phyloP scores from a whole-genome alignment of 2,797 vertebrate genomes.

The Anas flavirostris region DNA sequence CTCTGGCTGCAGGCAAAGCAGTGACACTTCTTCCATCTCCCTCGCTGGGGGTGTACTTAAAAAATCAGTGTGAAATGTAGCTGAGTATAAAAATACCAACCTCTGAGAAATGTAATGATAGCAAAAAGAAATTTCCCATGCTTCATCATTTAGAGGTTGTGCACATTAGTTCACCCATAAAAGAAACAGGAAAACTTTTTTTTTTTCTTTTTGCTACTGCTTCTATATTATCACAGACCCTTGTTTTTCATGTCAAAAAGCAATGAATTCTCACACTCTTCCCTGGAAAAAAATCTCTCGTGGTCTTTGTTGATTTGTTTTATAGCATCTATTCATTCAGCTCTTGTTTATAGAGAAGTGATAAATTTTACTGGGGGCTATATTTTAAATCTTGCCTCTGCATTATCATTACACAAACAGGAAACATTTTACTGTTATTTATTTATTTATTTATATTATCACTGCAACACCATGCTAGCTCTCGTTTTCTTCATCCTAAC shows the following conservation, averaged over 20 bases:
- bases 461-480: background rate
- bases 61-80: background rate
- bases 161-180: background rate
- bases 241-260: background rate
- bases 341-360: background rate
- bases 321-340: conserved; percentile 10
- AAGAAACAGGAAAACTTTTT: background rate
- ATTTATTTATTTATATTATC: background rate
- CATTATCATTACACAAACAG: background rate
- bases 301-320: background rate
- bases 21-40: background rate
- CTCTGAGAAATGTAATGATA: background rate
- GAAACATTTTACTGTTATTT: background rate
- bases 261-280: background rate
- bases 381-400: conserved; percentile 31
- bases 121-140: background rate
- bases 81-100: background rate
- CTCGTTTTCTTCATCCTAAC: background rate
- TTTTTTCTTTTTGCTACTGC: background rate
- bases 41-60: background rate
- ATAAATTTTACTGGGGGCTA: background rate
- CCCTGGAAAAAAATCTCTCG: background rate
- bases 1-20: background rate
- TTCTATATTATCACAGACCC: background rate
- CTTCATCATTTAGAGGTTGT: background rate